Base-by-base conservation (phyloP, 2,888 invertebrate genomes). In the Crocallis elinguaria region DNA sequence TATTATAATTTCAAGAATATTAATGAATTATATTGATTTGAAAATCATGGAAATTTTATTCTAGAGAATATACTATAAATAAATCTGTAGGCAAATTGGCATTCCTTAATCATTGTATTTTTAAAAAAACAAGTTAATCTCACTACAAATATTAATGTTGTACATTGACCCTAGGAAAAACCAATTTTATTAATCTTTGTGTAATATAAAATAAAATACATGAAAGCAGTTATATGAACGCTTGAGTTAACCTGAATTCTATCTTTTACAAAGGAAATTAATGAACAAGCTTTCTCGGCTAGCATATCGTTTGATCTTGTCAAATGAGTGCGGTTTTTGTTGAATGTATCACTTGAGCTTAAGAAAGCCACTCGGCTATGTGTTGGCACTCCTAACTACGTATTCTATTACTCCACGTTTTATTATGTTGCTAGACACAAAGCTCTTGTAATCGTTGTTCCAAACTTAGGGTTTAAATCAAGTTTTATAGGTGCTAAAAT, bases 251-350 rank as follows among this genome's bases (percentile, higher is more conserved):
- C 39, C 41, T 53, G 45, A 56, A 50, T 53, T 38, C 27, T 37
- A 52, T 36, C 46, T 58, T 52, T 61, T 58, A 57, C 50, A 50
- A 55, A 56, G 54, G 53, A 55, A 53, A 57, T 60, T 60, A 61
- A 64, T 59, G 64, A 55, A 46, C 36, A 21, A 50, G 49, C 52
- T 33, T 52, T 45, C 45, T 59, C 21, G 38, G 41, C 49, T 41
- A 64, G 54, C 58, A 57, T 65, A 62, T 56, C 71, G 74, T 82
- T 80, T 81, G 84, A 84, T 84, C 79, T 78, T 75, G 69, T 71
- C 69, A 79, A 78, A 84, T 76, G 75, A 74, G 75, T 68, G 73
- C 52, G 75, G 76, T 67, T 74, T 70, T 62, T 60, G 66, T 65
- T 69, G 58, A 71, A 67, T 63, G 64, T 76, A 67, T 69, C 70